Percentiles rank a stretch among this genome's conserved stretches.
These are phyloP conservation scores for Notolabrus celidotus DNA, from an alignment of 2,797 vertebrate genomes.

Conservation along the genomic window DNA sequence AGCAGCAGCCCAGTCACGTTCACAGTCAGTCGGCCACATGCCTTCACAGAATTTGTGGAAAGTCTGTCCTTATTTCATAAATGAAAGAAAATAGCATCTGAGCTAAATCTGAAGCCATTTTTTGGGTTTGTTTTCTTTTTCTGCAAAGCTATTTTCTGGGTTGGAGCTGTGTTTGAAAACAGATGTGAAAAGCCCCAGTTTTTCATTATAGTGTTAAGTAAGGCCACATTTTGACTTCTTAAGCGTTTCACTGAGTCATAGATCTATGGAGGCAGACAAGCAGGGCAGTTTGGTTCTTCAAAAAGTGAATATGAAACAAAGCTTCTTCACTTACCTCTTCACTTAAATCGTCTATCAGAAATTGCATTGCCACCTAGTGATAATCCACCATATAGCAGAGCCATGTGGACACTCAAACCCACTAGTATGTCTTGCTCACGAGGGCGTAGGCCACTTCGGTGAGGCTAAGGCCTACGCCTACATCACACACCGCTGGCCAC, in stretches of 20 bases:
- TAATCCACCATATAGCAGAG: no score
- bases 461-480: no score
- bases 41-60: conserved; percentile 25
- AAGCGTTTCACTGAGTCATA: conserved; percentile 47
- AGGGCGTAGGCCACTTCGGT: no score
- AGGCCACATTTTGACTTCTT: conserved; percentile 59
- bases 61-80: conserved; percentile 19
- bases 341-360: no score
- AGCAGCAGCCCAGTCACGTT: conserved; percentile 36
- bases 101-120: conserved; percentile 38
- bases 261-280: conserved; percentile 8
- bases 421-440: no score
- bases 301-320: background rate
- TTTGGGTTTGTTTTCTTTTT: conserved; percentile 46
- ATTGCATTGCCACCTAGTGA: no score
- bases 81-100: conserved; percentile 13
- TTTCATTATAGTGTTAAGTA: conserved; percentile 69
- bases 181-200: conserved; percentile 72
- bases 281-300: background rate
- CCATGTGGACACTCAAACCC: no score
- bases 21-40: conserved; percentile 16
- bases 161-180: conserved; percentile 55
- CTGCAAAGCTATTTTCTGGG: conserved; percentile 39
- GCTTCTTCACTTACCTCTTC: no score
- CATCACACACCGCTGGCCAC: no score